phyloP scores from a whole-genome alignment of 2,797 vertebrate species.

The Thamnophis elegans region DNA sequence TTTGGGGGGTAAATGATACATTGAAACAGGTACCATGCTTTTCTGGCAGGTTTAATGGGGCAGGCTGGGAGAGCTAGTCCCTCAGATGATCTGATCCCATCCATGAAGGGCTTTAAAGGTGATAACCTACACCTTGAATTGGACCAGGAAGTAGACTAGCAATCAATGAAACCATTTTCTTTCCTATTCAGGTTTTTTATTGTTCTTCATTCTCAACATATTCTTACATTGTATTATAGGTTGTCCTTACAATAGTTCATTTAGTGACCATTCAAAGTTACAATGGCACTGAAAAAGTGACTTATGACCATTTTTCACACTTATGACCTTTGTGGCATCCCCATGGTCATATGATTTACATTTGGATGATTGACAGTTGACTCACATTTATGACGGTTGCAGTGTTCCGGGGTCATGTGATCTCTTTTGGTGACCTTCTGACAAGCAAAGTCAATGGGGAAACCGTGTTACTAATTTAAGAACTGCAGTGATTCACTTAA shows the following conservation, averaged over 20 bases:
- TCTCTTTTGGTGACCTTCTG: background rate
- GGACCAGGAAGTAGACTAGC: background rate
- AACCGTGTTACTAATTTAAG: background rate
- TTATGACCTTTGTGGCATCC: background rate
- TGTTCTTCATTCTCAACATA: background rate
- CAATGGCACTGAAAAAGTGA: background rate
- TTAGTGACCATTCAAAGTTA: background rate
- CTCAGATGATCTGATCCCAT: background rate
- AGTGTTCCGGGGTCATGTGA: background rate
- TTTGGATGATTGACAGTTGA: background rate
- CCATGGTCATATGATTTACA: background rate
- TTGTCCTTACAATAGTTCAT: background rate
- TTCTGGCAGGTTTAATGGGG: background rate
- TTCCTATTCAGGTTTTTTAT: background rate
- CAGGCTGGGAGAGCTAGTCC: background rate
- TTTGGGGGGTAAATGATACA: background rate
- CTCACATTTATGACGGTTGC: background rate
- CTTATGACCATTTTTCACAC: background rate
- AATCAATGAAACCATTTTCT: background rate
- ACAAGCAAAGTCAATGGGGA: background rate
- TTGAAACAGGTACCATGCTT: background rate
- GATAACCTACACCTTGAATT: background rate
- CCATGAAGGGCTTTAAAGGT: background rate
- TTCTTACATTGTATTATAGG: background rate
- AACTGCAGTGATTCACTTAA: background rate